A percentile compares a stretch with the other conserved stretches of the same genome.
phyloP scores from a whole-genome alignment of 2,797 vertebrate genomes.

The Natrix natrix region DNA sequence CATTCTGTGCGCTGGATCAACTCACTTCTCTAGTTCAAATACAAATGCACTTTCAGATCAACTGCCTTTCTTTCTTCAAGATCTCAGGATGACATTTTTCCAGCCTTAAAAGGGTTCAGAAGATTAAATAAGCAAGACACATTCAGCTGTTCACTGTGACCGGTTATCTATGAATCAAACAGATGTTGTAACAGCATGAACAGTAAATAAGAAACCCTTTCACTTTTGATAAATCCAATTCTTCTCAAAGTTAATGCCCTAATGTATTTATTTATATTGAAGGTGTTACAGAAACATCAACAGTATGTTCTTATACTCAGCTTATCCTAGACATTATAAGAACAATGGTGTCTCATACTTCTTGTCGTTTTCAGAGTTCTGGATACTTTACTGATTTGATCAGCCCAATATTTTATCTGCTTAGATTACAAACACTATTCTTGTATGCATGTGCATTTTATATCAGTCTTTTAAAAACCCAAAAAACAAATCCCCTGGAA shows the following conservation, averaged over 20 bases:
- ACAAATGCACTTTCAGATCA: not conserved
- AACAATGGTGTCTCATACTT: not conserved
- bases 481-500: not conserved
- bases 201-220: not conserved
- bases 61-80: not conserved
- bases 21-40: not conserved
- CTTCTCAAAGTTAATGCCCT: not conserved
- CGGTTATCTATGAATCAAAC: not conserved
- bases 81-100: not conserved
- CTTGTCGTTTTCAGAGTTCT: not conserved
- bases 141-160: not conserved
- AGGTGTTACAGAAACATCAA: not conserved
- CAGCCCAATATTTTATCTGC: not conserved
- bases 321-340: not conserved
- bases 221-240: not conserved
- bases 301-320: not conserved
- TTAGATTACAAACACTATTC: not conserved
- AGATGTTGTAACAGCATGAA: not conserved
- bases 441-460: not conserved
- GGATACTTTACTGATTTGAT: not conserved
- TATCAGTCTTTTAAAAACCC: not conserved
- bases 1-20: not conserved
- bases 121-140: not conserved
- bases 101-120: not conserved
- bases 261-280: not conserved